Base-by-base conservation (phyloP, 2,888 invertebrate genomes). In the Caenorhabditis becei region DNA sequence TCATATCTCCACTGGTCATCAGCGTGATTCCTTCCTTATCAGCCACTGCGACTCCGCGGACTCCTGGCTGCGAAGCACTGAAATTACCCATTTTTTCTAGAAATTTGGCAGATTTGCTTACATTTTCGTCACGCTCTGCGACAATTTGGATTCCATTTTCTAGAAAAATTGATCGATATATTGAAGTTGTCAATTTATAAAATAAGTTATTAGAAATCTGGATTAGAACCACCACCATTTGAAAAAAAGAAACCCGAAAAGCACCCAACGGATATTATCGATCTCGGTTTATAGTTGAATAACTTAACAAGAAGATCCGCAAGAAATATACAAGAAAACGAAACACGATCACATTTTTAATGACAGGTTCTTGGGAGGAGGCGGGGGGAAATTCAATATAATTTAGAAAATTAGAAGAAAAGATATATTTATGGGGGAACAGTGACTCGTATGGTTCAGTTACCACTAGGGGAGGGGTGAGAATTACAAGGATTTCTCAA, bases 111-210 rank as follows among this genome's bases (percentile, higher is more conserved):
- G 3, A 35, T 23, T 37, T 11, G n/a, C 77, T 70, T 51, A 77
- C 78, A 67, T 41, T 23, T 72, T 44, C 41, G 61, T 49, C 18
- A 72, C 62, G 37, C 51, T 79, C 4, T 44, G 24, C 56, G 37
- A 37, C 61, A 79, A 41, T 51, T 72, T 72, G 23, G 37, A 20
- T 28, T 79, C 79, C 79, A 79, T 79, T 58, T 71, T 63, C 7
- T 41, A 2, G 18, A 24, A 8, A n/a, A 47, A 28, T 16, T 18
- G 20, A 7, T 24, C 1, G n/a, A 58, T 16, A 32, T 56, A 26
- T 47, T 7, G 47, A 63, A 49, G 26, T 20, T 8, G 11, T n/a
- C 7, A 56, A 58, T 24, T 16, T 26, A 18, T 20, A 5, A 14
- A 41, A 41, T 2, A 11, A 41, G 41, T 41, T 41, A 41, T 41